Conservation (phyloP, 2,113 vertebrate species). For the Thermophis baileyi region DNA sequence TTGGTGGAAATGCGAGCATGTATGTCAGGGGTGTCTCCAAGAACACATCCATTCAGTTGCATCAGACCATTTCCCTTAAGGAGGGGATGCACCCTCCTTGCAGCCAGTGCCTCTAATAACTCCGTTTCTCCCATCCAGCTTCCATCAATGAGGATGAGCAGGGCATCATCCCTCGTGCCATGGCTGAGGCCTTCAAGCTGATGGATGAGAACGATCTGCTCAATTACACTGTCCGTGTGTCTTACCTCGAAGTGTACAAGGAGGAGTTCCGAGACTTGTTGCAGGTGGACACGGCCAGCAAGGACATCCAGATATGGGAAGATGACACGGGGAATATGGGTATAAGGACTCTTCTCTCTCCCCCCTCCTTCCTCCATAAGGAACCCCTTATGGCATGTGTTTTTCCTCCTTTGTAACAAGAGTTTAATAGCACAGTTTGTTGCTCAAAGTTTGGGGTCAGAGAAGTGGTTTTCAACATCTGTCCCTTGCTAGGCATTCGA, state of each 20-base stretch:
- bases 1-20: not conserved
- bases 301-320: constrained; percentile 92
- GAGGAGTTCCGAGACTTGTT: constrained; percentile 95
- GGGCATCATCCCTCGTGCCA: constrained; percentile 90
- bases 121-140: constrained; percentile 65
- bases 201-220: constrained; percentile 92
- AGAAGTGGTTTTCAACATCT: not conserved
- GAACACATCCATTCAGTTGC: not conserved
- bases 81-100: accelerated
- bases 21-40: not conserved
- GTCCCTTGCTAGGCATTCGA: not conserved
- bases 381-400: not conserved
- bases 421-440: not conserved
- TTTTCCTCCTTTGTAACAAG: not conserved
- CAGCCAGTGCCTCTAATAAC: accelerated
- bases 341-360: constrained; percentile 51
- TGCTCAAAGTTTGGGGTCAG: not conserved
- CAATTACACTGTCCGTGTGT: constrained; percentile 87
- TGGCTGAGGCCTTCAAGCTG: constrained; percentile 93
- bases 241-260: constrained; percentile 96
- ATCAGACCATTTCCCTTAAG: not conserved
- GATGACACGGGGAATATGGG: constrained; percentile 94
- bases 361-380: not conserved
- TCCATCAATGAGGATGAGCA: constrained; percentile 91
- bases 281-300: constrained; percentile 91